Conservation (phyloP, 2,113 vertebrate species). For the Myiozetetes cayanensis region DNA sequence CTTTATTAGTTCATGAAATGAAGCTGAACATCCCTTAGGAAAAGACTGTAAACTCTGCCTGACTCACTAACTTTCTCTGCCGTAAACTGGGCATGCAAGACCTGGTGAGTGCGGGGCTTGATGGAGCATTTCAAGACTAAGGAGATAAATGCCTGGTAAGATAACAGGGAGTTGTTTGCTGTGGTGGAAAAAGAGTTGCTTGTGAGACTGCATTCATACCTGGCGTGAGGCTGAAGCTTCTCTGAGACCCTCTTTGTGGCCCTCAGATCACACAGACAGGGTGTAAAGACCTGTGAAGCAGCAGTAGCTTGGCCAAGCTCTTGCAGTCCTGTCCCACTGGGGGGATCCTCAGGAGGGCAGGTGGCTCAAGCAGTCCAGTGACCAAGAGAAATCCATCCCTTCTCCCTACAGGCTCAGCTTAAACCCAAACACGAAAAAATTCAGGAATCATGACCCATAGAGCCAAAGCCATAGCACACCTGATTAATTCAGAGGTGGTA, state of each 20-base stretch:
- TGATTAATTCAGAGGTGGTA: fast-evolving
- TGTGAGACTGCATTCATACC: neutral
- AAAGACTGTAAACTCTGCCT: neutral
- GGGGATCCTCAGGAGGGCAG: neutral
- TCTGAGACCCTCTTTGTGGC: too few species aligned
- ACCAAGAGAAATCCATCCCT: neutral
- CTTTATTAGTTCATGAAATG: neutral
- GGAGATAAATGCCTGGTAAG: neutral
- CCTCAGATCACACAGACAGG: neutral
- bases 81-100: neutral
- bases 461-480: neutral
- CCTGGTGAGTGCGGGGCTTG: fast-evolving
- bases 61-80: neutral
- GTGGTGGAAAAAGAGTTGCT: neutral
- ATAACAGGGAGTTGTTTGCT: neutral
- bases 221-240: neutral
- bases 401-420: neutral
- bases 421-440: neutral
- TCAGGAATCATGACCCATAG: fast-evolving
- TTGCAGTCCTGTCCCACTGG: neutral
- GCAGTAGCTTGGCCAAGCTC: neutral
- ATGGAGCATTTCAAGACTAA: neutral
- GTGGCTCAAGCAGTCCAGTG: neutral
- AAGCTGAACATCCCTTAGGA: constrained; percentile 1
- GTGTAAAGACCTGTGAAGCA: neutral